Evolutionary conservation across 2,797 vertebrate genomes (phyloP).

Genomic region (Xenops minutus): DNA sequence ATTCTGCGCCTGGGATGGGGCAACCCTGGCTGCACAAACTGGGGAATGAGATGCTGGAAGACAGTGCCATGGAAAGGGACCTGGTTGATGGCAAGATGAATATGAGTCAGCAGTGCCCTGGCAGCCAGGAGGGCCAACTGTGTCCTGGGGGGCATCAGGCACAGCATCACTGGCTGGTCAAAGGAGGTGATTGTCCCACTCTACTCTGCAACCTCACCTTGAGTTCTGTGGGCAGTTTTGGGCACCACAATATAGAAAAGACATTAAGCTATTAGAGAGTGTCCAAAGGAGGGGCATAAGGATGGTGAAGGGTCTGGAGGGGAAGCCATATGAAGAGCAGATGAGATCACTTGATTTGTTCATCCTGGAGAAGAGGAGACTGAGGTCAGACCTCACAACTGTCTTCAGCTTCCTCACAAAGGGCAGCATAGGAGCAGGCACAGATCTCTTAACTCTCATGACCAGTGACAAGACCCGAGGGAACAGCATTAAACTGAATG

Average conservation of each 20-base stretch:
- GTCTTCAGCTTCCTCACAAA: not conserved
- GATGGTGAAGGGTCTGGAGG: not conserved
- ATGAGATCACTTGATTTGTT: not conserved
- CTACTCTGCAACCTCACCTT: not conserved
- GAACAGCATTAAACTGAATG: not conserved
- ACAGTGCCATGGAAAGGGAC: not conserved
- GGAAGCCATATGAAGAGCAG: not conserved
- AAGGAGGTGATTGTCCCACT: not conserved
- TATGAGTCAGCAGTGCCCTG: not conserved
- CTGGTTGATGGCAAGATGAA: not conserved
- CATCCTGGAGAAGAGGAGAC: not conserved
- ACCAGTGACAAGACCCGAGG: not conserved
- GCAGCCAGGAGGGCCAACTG: not conserved
- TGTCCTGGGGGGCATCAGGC: not conserved
- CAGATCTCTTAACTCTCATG: not conserved
- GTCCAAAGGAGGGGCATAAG: not conserved
- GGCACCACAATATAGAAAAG: rapidly evolving
- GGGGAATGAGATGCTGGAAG: not conserved
- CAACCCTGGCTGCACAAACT: rapidly evolving
- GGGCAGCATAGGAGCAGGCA: not conserved
- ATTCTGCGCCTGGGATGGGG: not conserved
- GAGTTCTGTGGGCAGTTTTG: not conserved
- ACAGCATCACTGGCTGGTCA: rapidly evolving
- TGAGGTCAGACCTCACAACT: not conserved
- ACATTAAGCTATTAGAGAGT: rapidly evolving